Evolutionary conservation across 2,888 invertebrate species (phyloP).

Genomic region (Chymomyza procnemis): DNA sequence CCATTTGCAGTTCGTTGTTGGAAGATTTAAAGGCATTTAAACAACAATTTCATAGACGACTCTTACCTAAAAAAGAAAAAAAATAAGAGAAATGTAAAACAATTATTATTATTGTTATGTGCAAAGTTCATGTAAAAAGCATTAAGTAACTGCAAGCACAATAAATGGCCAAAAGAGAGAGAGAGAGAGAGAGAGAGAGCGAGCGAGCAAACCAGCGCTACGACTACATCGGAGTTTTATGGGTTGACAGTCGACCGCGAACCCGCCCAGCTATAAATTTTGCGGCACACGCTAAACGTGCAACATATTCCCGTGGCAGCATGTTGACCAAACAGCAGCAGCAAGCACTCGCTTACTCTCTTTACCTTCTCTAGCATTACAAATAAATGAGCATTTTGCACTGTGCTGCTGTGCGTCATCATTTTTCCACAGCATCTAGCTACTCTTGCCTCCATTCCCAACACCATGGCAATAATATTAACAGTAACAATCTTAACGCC

Average conservation of each 20-base stretch:
- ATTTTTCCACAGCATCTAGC: slow-evolving; percentile 52
- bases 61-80: slow-evolving; percentile 34
- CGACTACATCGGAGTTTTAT: slow-evolving; percentile 50
- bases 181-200: not conserved
- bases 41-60: slow-evolving; percentile 32
- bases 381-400: slow-evolving; percentile 69
- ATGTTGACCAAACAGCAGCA: not conserved
- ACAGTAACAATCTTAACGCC: slow-evolving; percentile 60
- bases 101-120: slow-evolving; percentile 63
- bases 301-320: slow-evolving; percentile 57
- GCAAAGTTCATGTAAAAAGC: slow-evolving; percentile 66
- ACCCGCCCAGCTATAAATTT: slow-evolving; percentile 59
- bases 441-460: not conserved
- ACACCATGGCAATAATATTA: slow-evolving; percentile 44
- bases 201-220: not conserved
- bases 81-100: slow-evolving; percentile 34
- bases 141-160: slow-evolving; percentile 66
- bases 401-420: slow-evolving; percentile 52
- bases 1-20: slow-evolving; percentile 31
- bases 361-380: slow-evolving; percentile 13
- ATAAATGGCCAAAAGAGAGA: slow-evolving; percentile 57
- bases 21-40: slow-evolving; percentile 48
- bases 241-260: slow-evolving; percentile 64
- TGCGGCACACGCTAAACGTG: slow-evolving; percentile 60
- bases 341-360: slow-evolving; percentile 4